Percentiles rank a stretch among this genome's conserved stretches.
phyloP scores from a whole-genome alignment of 92 coral and sea anemone genomes.

The Micromussa lordhowensis region DNA sequence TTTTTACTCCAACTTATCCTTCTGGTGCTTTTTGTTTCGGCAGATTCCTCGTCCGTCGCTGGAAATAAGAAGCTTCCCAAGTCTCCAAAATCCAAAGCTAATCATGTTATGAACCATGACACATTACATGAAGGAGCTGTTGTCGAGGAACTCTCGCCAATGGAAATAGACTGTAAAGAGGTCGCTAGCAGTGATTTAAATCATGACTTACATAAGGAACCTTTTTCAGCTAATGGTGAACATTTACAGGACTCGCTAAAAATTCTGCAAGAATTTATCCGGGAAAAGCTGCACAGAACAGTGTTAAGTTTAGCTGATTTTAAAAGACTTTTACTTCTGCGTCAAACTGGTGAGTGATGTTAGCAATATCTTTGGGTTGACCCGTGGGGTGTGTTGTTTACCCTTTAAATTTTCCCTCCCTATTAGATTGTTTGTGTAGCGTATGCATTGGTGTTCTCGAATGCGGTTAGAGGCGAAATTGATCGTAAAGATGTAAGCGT shows the following conservation, averaged over 20 bases:
- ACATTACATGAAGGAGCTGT: conserved; percentile 4
- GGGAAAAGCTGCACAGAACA: conserved; percentile 86
- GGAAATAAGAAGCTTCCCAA: conserved; percentile 68
- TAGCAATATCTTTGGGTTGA: background rate
- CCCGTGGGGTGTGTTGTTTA: background rate
- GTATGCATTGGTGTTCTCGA: background rate
- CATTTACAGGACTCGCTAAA: conserved; percentile 66
- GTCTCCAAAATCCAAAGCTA: conserved; percentile 61
- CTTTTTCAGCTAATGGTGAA: conserved; percentile 62
- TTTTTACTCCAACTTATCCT: background rate
- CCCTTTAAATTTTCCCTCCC: background rate
- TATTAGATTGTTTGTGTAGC: background rate
- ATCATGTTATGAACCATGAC: conserved; percentile 54
- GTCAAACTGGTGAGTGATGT: conserved; percentile 84
- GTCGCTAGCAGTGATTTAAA: conserved; percentile 32
- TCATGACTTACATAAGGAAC: conserved; percentile 32
- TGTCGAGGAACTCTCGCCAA: conserved; percentile 62
- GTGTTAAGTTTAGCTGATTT: conserved; percentile 92
- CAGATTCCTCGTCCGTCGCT: conserved; percentile 50
- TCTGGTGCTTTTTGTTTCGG: background rate
- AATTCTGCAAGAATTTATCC: conserved; percentile 80
- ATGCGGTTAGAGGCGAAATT: background rate
- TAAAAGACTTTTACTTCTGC: conserved; percentile 81
- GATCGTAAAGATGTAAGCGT: too few species aligned
- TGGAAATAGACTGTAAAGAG: conserved; percentile 80